Evolutionary conservation across 2,888 invertebrate species (phyloP).

Genomic region (Lochmaea crataegi): DNA sequence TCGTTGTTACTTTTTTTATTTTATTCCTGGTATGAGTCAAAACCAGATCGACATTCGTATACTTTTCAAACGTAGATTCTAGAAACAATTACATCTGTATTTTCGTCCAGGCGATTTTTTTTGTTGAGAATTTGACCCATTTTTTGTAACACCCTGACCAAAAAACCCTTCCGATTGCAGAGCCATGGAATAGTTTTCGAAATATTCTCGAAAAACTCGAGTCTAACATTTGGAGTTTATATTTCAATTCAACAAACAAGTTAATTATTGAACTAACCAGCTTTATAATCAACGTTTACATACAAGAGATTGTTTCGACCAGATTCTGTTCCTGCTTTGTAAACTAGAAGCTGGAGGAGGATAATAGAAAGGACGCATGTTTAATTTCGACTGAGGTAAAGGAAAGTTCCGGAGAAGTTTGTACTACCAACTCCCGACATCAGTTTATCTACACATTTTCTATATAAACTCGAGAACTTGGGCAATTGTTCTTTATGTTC

Average conservation of each 20-base stretch:
- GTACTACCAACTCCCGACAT: slow-evolving; percentile 14
- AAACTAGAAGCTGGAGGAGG: not conserved
- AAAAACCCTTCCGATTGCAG: no score
- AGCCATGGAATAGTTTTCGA: no score
- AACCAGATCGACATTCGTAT: not conserved
- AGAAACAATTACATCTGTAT: no score
- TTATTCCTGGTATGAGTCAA: not conserved
- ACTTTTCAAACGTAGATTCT: no score
- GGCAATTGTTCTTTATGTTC: slow-evolving; percentile 28
- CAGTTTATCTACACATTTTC: slow-evolving; percentile 29
- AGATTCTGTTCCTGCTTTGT: slow-evolving; percentile 8
- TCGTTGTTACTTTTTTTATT: not conserved
- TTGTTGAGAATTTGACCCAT: no score
- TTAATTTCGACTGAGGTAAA: slow-evolving; percentile 14
- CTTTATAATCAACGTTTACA: not conserved
- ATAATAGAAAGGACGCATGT: slow-evolving; percentile 16
- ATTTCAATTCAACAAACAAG: no score
- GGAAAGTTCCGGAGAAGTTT: slow-evolving; percentile 27
- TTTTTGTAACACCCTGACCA: no score
- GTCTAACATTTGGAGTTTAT: no score
- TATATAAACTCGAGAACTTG: slow-evolving; percentile 26
- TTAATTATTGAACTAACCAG: not conserved
- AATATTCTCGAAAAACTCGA: no score
- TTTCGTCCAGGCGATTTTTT: no score
- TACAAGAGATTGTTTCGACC: not conserved